A percentile compares a stretch with the other conserved stretches of the same genome.
Conservation (phyloP, 2,113 vertebrate genomes). For the Astur gentilis region DNA sequence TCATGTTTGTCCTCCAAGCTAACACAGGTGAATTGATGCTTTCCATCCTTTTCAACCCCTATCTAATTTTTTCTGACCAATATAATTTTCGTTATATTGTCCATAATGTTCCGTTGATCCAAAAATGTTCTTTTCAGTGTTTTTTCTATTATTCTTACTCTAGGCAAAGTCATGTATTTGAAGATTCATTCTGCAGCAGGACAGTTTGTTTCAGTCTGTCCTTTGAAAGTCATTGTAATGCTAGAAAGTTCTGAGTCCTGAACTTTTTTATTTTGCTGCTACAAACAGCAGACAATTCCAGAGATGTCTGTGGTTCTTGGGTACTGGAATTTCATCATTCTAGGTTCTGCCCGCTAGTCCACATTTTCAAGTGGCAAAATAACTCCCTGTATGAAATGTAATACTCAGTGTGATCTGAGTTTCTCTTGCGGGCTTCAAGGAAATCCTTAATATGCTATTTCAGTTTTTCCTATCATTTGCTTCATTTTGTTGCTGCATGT, state of each 20-base stretch:
- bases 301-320: background rate
- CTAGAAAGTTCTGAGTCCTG: background rate
- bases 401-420: background rate
- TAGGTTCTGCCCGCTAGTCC: background rate
- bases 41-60: background rate
- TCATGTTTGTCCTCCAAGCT: background rate
- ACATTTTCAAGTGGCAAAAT: background rate
- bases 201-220: background rate
- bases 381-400: background rate
- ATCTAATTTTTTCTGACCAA: background rate
- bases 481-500: background rate
- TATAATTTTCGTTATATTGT: background rate
- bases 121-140: background rate
- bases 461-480: background rate
- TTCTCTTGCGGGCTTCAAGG: background rate
- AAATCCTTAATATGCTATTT: background rate
- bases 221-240: background rate
- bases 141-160: background rate
- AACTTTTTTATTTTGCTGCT: background rate
- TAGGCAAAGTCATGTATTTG: background rate
- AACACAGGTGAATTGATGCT: background rate
- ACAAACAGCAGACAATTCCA: background rate
- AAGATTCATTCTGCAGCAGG: background rate
- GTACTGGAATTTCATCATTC: background rate
- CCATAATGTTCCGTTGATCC: background rate